Percentiles rank a stretch among this genome's conserved stretches.
Conservation (phyloP, 2,888 invertebrate genomes). For the Tenthredo mesomela region DNA sequence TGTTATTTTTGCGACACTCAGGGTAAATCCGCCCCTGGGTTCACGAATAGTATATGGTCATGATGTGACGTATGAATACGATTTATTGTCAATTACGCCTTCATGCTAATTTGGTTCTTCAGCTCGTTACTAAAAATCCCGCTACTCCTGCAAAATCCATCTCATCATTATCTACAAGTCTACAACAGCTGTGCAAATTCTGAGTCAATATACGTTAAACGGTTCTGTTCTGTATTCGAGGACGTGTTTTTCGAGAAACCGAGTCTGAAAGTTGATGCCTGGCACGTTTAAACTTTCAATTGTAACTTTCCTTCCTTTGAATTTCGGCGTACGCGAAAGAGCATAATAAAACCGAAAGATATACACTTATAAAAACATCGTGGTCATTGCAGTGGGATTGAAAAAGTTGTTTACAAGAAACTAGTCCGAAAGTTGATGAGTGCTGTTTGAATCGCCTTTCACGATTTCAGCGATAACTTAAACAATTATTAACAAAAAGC, state of each 20-base stretch:
- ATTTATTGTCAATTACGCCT: no score
- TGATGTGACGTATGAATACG: no score
- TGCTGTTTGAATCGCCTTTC: conserved; percentile 51
- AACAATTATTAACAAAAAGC: neutral
- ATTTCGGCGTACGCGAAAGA: neutral
- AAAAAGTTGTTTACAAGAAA: neutral
- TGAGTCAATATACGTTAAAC: neutral
- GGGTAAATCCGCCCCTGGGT: no score
- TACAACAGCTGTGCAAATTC: neutral
- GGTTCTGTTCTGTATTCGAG: neutral
- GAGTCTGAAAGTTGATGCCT: neutral
- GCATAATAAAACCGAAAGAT: neutral
- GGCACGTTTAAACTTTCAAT: conserved; percentile 1
- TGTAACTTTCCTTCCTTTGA: neutral
- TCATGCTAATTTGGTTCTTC: no score
- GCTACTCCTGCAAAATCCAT: no score
- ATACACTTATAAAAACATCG: neutral
- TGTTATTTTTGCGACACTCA: no score
- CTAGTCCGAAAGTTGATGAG: conserved; percentile 47
- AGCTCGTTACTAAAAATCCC: no score
- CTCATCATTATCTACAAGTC: no score
- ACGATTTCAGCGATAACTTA: conserved; percentile 31
- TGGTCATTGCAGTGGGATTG: neutral
- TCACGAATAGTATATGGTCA: no score
- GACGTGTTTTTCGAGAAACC: neutral